Conservation (phyloP, 2,113 vertebrate species). For the Halichoerus grypus region DNA sequence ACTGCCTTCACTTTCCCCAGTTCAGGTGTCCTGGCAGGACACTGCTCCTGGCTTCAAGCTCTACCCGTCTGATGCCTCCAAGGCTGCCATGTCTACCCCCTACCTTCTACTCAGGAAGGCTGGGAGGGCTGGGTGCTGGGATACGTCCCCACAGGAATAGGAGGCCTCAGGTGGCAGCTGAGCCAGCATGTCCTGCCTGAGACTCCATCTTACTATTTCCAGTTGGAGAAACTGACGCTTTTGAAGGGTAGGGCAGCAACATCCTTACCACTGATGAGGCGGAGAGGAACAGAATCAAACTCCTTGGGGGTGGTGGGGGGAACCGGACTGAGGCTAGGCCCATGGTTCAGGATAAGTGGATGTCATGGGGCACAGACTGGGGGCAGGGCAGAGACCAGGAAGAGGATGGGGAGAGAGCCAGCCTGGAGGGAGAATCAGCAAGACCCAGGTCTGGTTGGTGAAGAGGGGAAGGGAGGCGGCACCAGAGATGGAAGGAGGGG, state of each 20-base stretch:
- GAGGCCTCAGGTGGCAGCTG: fast-evolving
- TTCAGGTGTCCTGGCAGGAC: no score
- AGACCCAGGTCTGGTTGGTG: background rate
- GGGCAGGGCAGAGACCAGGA: background rate
- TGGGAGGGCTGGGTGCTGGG: background rate
- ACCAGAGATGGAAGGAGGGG: background rate
- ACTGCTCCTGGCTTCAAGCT: background rate
- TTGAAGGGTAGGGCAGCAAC: background rate
- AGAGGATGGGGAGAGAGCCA: fast-evolving
- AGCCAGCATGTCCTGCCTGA: background rate
- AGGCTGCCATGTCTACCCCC: background rate
- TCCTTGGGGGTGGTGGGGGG: background rate
- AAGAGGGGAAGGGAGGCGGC: background rate
- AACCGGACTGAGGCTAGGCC: no score
- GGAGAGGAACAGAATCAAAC: background rate
- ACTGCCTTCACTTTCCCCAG: background rate
- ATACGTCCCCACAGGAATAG: background rate
- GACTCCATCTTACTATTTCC: background rate
- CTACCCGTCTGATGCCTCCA: background rate
- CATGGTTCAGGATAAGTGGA: background rate
- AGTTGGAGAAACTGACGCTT: background rate
- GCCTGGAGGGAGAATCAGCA: background rate
- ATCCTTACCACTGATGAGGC: background rate
- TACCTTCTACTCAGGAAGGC: background rate
- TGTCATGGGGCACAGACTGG: background rate